Base-by-base conservation (phyloP, 1,140 invertebrate genomes). In the Mesaphorura yosii region DNA sequence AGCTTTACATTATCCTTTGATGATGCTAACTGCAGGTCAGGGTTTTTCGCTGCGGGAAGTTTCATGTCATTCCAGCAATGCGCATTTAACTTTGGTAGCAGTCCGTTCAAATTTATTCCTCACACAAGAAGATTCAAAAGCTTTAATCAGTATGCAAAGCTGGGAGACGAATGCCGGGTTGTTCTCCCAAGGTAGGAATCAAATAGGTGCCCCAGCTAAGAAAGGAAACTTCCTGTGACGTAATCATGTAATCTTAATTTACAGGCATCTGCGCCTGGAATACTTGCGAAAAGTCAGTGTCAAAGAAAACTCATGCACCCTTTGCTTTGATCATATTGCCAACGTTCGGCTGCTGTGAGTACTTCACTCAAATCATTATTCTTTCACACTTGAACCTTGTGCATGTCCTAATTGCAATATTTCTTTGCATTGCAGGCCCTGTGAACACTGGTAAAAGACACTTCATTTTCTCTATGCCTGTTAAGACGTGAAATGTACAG, bases 21-120 rank as follows among this genome's bases (percentile, higher is more conserved):
- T n/a, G n/a, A n/a, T n/a, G n/a, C n/a, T n/a, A n/a, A n/a, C 73
- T 74, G 38, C 65, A 89, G 86, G 60, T 74, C 76, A 62, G 88
- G 87, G 49, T 92, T 90, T 71, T 93, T 90, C 72, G 88, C 90
- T 40, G 89, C 88, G 15, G 89, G 88, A 1, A 92, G 87, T 72
- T 92, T 93, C 66, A 93, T 94, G 89, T 88, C 88, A 50, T 93
- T 90, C 72, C 89, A 95, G 66, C 88, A 93, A 65, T 91, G 88
- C 73, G 75, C 81, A 41, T 93, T 94, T 69, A 95, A 95, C 74
- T 95, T 95, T 72, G 91, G 91, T 47, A 74, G 78, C 46, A 75
- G 78, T 59, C 79, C 84, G 2, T 94, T 92, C 69, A 75, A 75
- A 58, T 84, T 76, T 73, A 85, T 88, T 45, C 88, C 87, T 0